These are phyloP conservation scores for Cavia aperea DNA, from an alignment of 2,113 vertebrate genomes.

Conservation along the genomic window DNA sequence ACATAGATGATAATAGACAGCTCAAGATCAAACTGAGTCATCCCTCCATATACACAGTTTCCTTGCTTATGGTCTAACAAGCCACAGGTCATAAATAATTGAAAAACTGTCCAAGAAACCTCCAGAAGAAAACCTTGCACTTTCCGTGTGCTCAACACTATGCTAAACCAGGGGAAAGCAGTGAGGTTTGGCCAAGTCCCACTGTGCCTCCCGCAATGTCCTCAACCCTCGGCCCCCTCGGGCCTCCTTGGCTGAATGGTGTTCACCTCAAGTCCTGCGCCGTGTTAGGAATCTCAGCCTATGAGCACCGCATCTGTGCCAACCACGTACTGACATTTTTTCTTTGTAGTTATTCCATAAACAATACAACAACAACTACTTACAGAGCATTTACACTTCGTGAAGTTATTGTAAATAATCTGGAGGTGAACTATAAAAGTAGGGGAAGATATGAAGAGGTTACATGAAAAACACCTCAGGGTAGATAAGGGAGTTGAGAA, in stretches of 20 bases:
- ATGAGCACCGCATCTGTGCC: no score
- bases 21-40: not conserved
- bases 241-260: no score
- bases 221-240: no score
- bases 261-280: not conserved
- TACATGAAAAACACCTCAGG: not conserved
- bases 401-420: not conserved
- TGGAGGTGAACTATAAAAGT: not conserved
- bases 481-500: not conserved
- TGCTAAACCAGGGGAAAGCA: not conserved
- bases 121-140: not conserved
- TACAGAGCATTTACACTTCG: not conserved
- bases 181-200: accelerated
- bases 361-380: not conserved
- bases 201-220: not conserved
- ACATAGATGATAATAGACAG: not conserved
- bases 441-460: not conserved
- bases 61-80: not conserved
- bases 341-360: not conserved
- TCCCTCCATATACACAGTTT: not conserved
- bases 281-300: not conserved
- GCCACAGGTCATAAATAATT: not conserved
- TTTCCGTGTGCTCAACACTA: not conserved
- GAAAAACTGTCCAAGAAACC: not conserved
- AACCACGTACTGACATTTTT: not conserved